Conservation (phyloP, 2,888 invertebrate genomes). For the Lycaena phlaeas region DNA sequence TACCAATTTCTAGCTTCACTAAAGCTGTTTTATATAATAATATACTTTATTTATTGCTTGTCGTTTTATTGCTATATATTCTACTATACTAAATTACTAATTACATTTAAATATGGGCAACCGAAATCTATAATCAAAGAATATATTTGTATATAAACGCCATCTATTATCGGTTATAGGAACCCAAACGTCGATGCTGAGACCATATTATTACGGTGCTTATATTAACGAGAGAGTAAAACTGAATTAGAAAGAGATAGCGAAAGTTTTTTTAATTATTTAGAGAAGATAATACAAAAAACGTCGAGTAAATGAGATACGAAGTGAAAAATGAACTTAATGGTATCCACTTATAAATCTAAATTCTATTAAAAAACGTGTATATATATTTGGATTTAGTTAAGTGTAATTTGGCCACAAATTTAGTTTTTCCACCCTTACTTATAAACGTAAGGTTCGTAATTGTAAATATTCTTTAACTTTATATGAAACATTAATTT, state of each 20-base stretch:
- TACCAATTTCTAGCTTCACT: slow-evolving; percentile 67
- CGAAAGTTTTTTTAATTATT: slow-evolving; percentile 1
- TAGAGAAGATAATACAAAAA: background rate
- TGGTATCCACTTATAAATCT: slow-evolving; percentile 36
- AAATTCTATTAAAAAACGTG: slow-evolving; percentile 58
- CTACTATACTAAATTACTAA: slow-evolving; percentile 39
- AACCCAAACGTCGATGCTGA: slow-evolving; percentile 8
- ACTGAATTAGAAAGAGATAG: background rate
- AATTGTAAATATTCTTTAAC: slow-evolving; percentile 59
- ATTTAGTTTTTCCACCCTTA: slow-evolving; percentile 60
- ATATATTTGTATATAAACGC: slow-evolving; percentile 10
- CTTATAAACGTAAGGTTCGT: slow-evolving; percentile 52
- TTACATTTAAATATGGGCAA: slow-evolving; percentile 19
- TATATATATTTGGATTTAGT: slow-evolving; percentile 70
- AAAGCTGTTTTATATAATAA: slow-evolving; percentile 49
- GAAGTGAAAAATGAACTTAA: slow-evolving; percentile 27
- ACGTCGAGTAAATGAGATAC: background rate
- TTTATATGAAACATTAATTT: slow-evolving; percentile 56
- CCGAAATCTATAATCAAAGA: slow-evolving; percentile 13
- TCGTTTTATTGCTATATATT: slow-evolving; percentile 60
- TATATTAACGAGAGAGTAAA: background rate
- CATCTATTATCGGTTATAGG: slow-evolving; percentile 7
- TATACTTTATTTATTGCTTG: slow-evolving; percentile 50
- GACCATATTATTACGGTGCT: slow-evolving; percentile 15
- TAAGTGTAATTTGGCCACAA: slow-evolving; percentile 72